phyloP scores from a whole-genome alignment of 2,113 vertebrate species.

The Copsychus sechellarum region DNA sequence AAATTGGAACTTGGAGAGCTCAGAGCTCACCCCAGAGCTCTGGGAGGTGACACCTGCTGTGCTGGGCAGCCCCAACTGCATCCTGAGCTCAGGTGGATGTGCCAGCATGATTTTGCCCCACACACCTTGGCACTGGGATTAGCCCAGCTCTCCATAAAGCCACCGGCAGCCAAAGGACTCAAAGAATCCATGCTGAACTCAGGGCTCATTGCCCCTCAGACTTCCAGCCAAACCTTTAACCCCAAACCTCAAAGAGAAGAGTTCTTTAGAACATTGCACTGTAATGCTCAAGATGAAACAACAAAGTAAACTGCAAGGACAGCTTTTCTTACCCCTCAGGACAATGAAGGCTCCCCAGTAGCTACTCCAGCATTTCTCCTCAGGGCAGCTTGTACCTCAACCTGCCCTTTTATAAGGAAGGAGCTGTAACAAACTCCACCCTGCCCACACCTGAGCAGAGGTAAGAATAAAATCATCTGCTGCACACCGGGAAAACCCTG shows the following conservation, averaged over 20 bases:
- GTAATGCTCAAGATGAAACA: not conserved
- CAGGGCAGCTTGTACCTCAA: not conserved
- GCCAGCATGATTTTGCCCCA: not conserved
- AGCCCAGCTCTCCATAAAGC: not conserved
- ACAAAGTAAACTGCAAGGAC: not conserved
- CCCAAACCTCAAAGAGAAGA: not conserved
- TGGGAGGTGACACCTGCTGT: not conserved
- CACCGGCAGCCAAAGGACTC: not conserved
- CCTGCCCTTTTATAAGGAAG: not conserved
- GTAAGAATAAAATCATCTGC: not conserved
- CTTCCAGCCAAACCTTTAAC: not conserved
- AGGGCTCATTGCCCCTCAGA: no score
- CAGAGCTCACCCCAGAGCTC: not conserved
- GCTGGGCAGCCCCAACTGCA: not conserved
- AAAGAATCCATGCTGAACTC: rapidly evolving
- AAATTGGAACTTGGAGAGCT: not conserved
- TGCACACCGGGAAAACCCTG: not conserved
- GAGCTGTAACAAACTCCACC: not conserved
- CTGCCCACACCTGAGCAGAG: conserved; percentile 11
- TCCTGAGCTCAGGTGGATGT: not conserved
- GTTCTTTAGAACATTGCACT: not conserved
- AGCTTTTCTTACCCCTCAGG: not conserved
- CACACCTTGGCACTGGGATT: not conserved
- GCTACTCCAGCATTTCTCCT: not conserved
- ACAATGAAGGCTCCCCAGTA: not conserved